These are phyloP conservation scores for Unio delphinus DNA, from an alignment of 2,888 invertebrate species.

Conservation along the genomic window DNA sequence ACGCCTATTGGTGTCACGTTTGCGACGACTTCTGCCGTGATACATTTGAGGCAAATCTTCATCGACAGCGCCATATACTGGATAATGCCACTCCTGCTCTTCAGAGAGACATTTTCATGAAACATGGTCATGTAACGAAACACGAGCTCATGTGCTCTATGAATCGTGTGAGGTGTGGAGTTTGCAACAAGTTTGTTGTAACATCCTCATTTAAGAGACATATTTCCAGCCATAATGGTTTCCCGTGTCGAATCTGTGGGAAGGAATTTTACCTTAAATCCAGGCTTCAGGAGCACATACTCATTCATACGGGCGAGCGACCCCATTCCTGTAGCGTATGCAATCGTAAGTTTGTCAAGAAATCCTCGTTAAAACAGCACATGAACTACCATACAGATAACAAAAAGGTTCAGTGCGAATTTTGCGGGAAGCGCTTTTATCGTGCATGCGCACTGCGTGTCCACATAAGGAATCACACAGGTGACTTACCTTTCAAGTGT, in stretches of 20 bases:
- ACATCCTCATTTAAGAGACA: slow-evolving; percentile 34
- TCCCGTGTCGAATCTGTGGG: slow-evolving; percentile 23
- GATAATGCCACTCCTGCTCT: slow-evolving; percentile 16
- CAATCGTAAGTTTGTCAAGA: slow-evolving; percentile 26
- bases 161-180: slow-evolving; percentile 26
- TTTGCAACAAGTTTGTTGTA: slow-evolving; percentile 28
- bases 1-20: slow-evolving; percentile 30
- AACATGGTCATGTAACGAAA: slow-evolving; percentile 20
- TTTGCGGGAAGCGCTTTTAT: slow-evolving; percentile 29
- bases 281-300: slow-evolving; percentile 31
- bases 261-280: slow-evolving; percentile 33
- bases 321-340: slow-evolving; percentile 27
- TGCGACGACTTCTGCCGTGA: slow-evolving; percentile 24
- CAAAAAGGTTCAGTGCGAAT: slow-evolving; percentile 21
- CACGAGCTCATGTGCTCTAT: slow-evolving; percentile 20
- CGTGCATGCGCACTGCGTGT: slow-evolving; percentile 34
- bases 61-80: slow-evolving; percentile 14
- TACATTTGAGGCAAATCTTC: slow-evolving; percentile 19
- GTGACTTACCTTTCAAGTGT: slow-evolving; percentile 32
- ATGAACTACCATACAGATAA: slow-evolving; percentile 33
- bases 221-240: slow-evolving; percentile 29
- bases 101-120: slow-evolving; percentile 7
- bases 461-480: slow-evolving; percentile 33
- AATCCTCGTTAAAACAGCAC: slow-evolving; percentile 32
- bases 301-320: slow-evolving; percentile 20